Evolutionary conservation across 1,140 invertebrate genomes (phyloP), one percentile per base, ranked within the genome.

Genomic region (Belonocnema kinseyi): DNA sequence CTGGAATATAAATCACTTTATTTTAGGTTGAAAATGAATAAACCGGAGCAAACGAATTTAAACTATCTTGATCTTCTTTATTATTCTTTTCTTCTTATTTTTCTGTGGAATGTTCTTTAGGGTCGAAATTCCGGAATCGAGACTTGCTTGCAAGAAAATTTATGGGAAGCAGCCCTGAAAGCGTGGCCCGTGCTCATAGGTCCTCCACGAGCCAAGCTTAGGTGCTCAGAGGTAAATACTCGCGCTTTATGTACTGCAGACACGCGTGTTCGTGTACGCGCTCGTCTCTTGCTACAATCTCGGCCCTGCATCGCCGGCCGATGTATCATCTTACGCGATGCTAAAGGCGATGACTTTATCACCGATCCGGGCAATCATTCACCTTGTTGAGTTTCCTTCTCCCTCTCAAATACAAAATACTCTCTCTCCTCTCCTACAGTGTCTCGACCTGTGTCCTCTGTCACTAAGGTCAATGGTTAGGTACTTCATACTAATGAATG

Each of bases 261-360:
- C 3, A 17, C 74, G 46, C 53, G 73, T 74, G 73, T 74, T 54
- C 56, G 54, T 74, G 73, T 56, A 74, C 61, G 61, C 73, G 53
- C 70, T 75, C 52, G 46, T 75, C 61, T 50, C 74, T 13, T 72
- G 54, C 50, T 75, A 85, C 84, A 91, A 91, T 91, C 89, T 90
- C 81, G 81, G 56, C 77, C 80, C 85, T 82, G 79, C 86, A 91
- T 90, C 90, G 83, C 86, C 84, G 87, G 82, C 85, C 90, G 88
- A 91, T 92, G 90, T 92, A 92, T 92, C 90, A 92, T 92, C 90
- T 91, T 92, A 92, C 89, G 81, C 79, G 87, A 86, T 87, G 87
- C 88, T 88, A 87, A 88, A 91, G 88, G 90, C 91, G 91, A 92
- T 89, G 91, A 92, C 90, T 92, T 92, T 92, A 92, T 92, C 91